phyloP scores from a whole-genome alignment of 2,797 vertebrate genomes.

The Darevskia nairensis region DNA sequence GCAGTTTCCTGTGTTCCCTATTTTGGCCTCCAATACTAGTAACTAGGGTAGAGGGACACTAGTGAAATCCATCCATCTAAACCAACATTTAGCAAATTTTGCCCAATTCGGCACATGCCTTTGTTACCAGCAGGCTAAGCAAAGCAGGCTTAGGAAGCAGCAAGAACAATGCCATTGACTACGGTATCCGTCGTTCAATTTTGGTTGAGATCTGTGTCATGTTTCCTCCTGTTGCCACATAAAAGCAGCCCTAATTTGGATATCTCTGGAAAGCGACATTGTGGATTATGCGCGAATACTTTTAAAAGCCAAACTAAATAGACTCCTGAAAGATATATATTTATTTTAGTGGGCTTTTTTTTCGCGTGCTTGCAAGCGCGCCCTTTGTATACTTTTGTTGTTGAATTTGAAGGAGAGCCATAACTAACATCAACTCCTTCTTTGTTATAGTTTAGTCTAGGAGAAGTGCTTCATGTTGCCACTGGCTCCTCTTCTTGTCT shows the following conservation, averaged over 20 bases:
- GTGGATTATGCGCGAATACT: slow-evolving; percentile 35
- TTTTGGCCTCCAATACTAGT: neutral
- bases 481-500: slow-evolving; percentile 42
- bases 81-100: neutral
- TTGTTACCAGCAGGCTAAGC: neutral
- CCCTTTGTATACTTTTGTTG: slow-evolving; percentile 37
- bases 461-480: slow-evolving; percentile 31
- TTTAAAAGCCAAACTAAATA: slow-evolving; percentile 39
- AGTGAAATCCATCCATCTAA: neutral
- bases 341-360: slow-evolving; percentile 46
- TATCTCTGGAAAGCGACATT: slow-evolving; percentile 19
- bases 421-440: slow-evolving; percentile 44
- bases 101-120: neutral
- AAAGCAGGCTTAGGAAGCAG: neutral
- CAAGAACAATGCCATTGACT: slow-evolving; percentile 10
- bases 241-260: slow-evolving; percentile 12
- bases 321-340: slow-evolving; percentile 36
- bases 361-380: slow-evolving; percentile 43
- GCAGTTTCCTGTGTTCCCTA: neutral
- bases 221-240: slow-evolving; percentile 28
- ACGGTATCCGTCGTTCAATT: neutral
- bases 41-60: neutral
- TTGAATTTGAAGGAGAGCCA: slow-evolving; percentile 30
- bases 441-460: slow-evolving; percentile 41
- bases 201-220: slow-evolving; percentile 27